Base-by-base conservation (phyloP, 2,888 invertebrate species). In the Adela reaumurella region DNA sequence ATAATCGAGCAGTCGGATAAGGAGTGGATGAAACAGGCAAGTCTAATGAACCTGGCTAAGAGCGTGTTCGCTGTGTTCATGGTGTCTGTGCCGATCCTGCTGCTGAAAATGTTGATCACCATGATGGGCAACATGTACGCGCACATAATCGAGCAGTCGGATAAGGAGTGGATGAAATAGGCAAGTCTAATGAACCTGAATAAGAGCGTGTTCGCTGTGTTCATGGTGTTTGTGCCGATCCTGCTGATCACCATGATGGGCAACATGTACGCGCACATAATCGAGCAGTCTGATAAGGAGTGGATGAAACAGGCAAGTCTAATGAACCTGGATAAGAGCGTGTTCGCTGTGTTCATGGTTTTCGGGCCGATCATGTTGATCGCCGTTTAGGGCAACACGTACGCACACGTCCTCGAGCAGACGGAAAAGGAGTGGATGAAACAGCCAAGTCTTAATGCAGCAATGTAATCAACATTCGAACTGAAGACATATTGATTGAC, bases 211-310 rank as follows among this genome's bases (percentile, higher is more conserved):
- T 99, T 98, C 68, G 97, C 98, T 96, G 93, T 99, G 50, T 89
- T 98, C 58, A 96, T 98, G 52, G 98, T 98, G 1, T 97, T 98
- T 62, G 77, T 98, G 46, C 83, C 98, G 14, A 98, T 98, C 85
- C 97, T 85, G 85, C 84, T 99, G 70, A 99, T 99, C 56, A 98
- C 99, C 54, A 99, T 98, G 98, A 99, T 99, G 98, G 98, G 98
- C 29, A 98, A 98, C 72, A 99, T 99, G 0, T 99, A 99, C 67
- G 94, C 96, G 0, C 93, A 94, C 59, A 96, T 99, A 51, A 99
- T 97, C 58, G 94, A 95, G 65, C 95, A 97, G 65, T 97, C 97
- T 28, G 98, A 94, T 67, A 94, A 98, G 71, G 98, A 99, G 67
- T 99, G 95, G 93, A 91, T 97, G 67, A 95, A 96, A 67, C 95